Percentiles rank a stretch among this genome's conserved stretches.
Conservation (phyloP, 1,140 invertebrate species). For the Drosophila biarmipes region DNA sequence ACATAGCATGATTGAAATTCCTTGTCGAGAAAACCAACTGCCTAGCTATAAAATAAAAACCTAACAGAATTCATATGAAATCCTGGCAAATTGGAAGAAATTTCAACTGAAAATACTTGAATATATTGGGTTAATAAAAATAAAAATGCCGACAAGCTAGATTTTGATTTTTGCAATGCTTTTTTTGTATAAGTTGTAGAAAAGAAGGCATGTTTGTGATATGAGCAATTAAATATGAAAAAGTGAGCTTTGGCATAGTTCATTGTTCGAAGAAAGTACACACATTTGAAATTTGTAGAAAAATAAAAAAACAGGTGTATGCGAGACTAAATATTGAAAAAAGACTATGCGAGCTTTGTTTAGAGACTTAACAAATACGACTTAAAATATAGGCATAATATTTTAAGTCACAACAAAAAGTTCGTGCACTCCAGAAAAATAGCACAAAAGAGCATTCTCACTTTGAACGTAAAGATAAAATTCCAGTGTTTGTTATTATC, state of each 20-base stretch:
- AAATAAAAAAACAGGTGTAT: too few relatives aligned
- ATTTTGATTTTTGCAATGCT: background rate
- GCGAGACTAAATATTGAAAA: too few relatives aligned
- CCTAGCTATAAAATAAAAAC: constrained; percentile 3
- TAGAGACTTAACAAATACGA: too few relatives aligned
- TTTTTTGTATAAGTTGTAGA: background rate
- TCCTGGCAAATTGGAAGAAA: background rate
- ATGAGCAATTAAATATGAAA: background rate
- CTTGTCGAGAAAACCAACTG: background rate
- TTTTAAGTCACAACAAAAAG: too few relatives aligned
- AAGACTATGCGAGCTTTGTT: too few relatives aligned
- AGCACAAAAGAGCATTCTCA: background rate
- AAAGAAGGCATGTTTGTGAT: too few relatives aligned
- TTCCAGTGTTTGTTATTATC: background rate
- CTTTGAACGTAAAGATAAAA: background rate
- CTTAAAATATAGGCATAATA: too few relatives aligned
- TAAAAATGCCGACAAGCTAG: background rate
- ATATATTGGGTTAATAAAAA: constrained; percentile 2
- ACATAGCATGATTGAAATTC: constrained; percentile 14
- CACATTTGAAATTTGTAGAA: too few relatives aligned
- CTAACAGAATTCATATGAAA: background rate
- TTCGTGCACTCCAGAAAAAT: background rate
- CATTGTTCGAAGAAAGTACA: too few relatives aligned
- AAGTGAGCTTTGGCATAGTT: too few relatives aligned
- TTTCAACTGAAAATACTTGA: background rate